Evolutionary conservation across 2,888 invertebrate species (phyloP).

Genomic region (Agonum fuliginosum): DNA sequence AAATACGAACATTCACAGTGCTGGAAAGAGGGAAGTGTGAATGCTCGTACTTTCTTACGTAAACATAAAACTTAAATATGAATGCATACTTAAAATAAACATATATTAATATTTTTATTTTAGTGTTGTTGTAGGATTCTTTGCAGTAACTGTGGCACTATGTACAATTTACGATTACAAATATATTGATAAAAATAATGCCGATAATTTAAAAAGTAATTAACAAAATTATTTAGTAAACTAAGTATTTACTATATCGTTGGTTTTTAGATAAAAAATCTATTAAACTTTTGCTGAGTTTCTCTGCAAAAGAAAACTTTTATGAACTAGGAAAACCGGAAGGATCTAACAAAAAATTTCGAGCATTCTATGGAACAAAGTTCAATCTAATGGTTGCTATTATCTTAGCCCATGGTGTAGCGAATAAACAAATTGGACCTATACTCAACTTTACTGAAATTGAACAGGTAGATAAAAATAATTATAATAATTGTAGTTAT

Average conservation of each 20-base stretch:
- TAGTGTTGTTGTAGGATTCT: neutral
- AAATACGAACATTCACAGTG: too few relatives aligned
- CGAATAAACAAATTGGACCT: conserved; percentile 75
- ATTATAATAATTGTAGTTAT: conserved; percentile 3
- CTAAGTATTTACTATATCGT: neutral
- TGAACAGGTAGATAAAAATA: conserved; percentile 73
- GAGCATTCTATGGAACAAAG: conserved; percentile 77
- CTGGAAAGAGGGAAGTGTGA: too few relatives aligned
- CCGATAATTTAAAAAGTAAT: neutral
- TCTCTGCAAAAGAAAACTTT: conserved; percentile 69
- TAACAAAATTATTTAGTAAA: neutral
- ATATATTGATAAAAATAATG: neutral
- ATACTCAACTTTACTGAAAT: conserved; percentile 75
- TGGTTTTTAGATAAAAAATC: conserved; percentile 26
- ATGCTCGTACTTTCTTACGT: too few relatives aligned
- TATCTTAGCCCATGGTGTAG: conserved; percentile 76
- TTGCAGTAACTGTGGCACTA: neutral
- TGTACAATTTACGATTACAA: conserved; percentile 30
- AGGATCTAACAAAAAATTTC: conserved; percentile 71
- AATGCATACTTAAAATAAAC: neutral
- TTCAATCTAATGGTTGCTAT: conserved; percentile 76
- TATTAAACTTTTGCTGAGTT: conserved; percentile 60
- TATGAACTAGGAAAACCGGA: conserved; percentile 72
- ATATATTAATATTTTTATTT: conserved; percentile 9
- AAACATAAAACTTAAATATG: neutral